Base-by-base conservation (phyloP, 2,113 vertebrate genomes). In the Corythoichthys intestinalis region DNA sequence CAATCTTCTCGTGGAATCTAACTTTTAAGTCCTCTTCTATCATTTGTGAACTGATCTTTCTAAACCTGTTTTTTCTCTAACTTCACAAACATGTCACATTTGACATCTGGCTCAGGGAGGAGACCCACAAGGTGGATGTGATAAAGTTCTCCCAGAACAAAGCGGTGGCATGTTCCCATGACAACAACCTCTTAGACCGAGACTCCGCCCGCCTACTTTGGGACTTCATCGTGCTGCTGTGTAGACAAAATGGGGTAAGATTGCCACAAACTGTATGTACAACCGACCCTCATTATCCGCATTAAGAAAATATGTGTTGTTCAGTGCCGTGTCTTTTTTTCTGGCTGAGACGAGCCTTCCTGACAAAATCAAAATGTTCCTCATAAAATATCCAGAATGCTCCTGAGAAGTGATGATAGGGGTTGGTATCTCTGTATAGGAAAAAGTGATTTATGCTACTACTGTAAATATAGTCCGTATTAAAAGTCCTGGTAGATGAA, bases 111-210 rank as follows among this genome's bases (percentile, higher is more conserved):
- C 4, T 75, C 83, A 99, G 97, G 74, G 94, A 95, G 69, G 97
- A 99, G 66, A 98, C 97, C 37, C 97, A 99, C 78, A 99, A 99
- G 88, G 96, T 98, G 79, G 97, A 99, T 8, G 97, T 99, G 48
- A 98, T 99, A 72, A 98, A 96, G 81, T 99, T 98, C 90, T 94
- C 97, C 70, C 96, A 98, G 81, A 97, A 93, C 82, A 97, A 96
- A 91, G 92, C 93, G 12, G 73, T 94, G 28, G 91, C 93, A 66
- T 98, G 95, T 83, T 88, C 93, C 28, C 94, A 94, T 61, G 93
- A 94, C 0, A 94, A 95, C 63, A 88, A 79, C 69, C 81, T 98
- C 70, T 83, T 98, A 28, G 97, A 99, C 89, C 94, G 93, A 80
- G 96, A 98, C 78, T 99, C 97, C 35, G 94, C 96, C 6, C 90